Base-by-base conservation (phyloP, 2,888 invertebrate genomes). In the Beris morrisii region DNA sequence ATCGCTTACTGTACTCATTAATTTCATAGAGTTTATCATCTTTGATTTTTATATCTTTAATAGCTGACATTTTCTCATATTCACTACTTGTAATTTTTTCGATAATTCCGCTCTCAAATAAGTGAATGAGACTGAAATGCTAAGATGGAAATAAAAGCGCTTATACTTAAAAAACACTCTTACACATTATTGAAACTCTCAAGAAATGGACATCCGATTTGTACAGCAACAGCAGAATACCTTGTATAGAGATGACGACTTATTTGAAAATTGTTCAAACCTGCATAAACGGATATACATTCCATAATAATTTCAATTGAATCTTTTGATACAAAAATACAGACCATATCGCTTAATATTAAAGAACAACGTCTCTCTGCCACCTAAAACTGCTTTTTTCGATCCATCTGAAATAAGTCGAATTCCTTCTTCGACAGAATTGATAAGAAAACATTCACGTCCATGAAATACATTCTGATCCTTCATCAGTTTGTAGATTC, bases 1-100 rank as follows among this genome's bases (percentile, higher is more conserved):
- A 15, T 43, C 79, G 78, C 64, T 80, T 78, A 4, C 69, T 69
- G 13, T 54, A 67, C 31, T 12, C 7, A 32, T 53, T 9, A 58
- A 70, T 69, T 22, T 71, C 67, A 50, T 72, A 53, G 66, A 72
- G 66, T 61, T 69, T 68, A 43, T 13, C 46, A 15, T 45, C 68
- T 53, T 59, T 58, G 2, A 52, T 43, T n/a, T 68, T 81, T 63
- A 77, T 78, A 15, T 78, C 78, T 15, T 74, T 78, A 48, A 83
- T 80, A 82, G 82, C 87, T 81, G 88, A 88, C 70, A 90, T 83
- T 69, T 86, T 87, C 74, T 86, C 88, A 75, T 90, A 91, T 74
- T 91, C 91, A 63, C 87, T 87, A 71, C 87, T 87, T 0, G 91
- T 90, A 83, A 91, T 89, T 81, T 90, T 90, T 0, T 87, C 86